phyloP scores from a whole-genome alignment of 2,888 invertebrate genomes.

The Dolichomitus sp. region DNA sequence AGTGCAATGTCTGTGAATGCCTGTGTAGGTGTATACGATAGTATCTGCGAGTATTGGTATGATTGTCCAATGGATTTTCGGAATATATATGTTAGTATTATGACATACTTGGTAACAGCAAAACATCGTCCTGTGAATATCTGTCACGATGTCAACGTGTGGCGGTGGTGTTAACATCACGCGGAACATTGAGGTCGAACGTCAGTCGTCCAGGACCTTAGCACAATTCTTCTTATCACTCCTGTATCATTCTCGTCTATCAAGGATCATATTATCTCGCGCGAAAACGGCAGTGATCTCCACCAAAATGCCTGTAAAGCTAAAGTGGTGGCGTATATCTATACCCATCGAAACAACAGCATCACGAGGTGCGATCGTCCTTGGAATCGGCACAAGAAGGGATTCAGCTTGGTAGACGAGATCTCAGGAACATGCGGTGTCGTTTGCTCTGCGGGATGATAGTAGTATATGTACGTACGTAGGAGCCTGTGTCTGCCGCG shows the following conservation, averaged over 20 bases:
- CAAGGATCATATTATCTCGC: neutral
- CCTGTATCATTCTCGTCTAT: conserved; percentile 2
- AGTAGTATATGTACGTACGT: neutral
- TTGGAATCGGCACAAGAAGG: conserved; percentile 59
- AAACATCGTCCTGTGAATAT: too few species aligned
- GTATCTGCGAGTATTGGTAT: too few species aligned
- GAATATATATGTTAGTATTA: too few species aligned
- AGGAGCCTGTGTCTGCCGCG: conserved; percentile 37
- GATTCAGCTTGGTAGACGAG: conserved; percentile 27
- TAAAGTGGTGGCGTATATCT: neutral
- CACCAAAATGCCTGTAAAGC: neutral
- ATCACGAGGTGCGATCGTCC: conserved; percentile 57
- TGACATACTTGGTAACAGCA: too few species aligned
- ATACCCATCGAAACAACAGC: conserved; percentile 19
- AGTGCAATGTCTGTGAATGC: too few species aligned
- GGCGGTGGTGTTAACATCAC: neutral
- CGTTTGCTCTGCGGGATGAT: conserved; percentile 50
- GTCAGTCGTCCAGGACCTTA: neutral
- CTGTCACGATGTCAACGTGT: neutral
- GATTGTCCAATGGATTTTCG: too few species aligned
- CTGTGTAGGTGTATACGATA: too few species aligned
- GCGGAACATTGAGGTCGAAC: neutral
- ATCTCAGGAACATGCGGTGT: conserved; percentile 31
- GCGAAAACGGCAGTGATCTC: conserved; percentile 46
- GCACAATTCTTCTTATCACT: conserved; percentile 36